Conservation (phyloP, 37 sponge, comb jelly and placozoan genomes). For the Lycopodina hypogea region DNA sequence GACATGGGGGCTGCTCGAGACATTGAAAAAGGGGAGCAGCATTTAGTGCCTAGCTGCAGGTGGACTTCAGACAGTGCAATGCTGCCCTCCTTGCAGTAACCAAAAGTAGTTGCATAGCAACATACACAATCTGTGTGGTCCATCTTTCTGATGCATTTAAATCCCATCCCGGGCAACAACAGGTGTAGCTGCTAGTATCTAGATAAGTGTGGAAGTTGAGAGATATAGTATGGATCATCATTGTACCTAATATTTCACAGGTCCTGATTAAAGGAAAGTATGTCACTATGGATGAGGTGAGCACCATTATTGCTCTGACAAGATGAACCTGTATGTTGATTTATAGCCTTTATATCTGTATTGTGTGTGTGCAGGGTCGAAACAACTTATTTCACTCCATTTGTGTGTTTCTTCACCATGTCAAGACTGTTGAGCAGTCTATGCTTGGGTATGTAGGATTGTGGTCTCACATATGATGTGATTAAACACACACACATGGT, state of each 20-base stretch:
- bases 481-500: neutral
- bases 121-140: too few relatives aligned
- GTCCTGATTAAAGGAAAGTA: conserved; percentile 38
- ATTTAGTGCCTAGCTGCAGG: too few relatives aligned
- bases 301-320: neutral
- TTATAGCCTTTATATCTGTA: too few relatives aligned
- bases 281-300: conserved; percentile 65
- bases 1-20: too few relatives aligned
- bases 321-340: too few relatives aligned
- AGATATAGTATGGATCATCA: conserved; percentile 11
- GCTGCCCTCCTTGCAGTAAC: too few relatives aligned
- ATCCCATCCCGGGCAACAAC: too few relatives aligned
- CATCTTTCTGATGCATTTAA: too few relatives aligned
- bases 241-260: conserved; percentile 9
- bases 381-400: conserved; percentile 88
- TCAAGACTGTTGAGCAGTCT: conserved; percentile 70
- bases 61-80: too few relatives aligned
- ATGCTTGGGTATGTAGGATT: conserved; percentile 68
- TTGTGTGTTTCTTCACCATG: conserved; percentile 67
- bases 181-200: too few relatives aligned
- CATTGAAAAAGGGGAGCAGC: too few relatives aligned
- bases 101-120: too few relatives aligned
- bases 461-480: neutral
- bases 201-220: neutral
- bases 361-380: conserved; percentile 47